Evolutionary conservation across 2,797 vertebrate genomes (phyloP), one percentile per base, ranked within the genome.

Genomic region (Avahi laniger): DNA sequence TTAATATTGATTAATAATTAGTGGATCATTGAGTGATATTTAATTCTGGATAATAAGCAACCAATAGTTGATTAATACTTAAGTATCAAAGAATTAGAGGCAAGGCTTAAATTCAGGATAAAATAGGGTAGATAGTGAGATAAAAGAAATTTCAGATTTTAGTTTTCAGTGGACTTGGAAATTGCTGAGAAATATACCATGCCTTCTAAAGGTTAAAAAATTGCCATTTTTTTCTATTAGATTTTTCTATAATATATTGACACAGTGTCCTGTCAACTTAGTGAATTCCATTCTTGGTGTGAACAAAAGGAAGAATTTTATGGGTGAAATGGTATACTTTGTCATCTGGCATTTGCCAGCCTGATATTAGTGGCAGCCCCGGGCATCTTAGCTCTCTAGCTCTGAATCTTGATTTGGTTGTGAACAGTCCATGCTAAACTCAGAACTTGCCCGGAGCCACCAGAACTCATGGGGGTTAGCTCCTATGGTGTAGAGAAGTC

Each of bases 241-340:
- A 11, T 43, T 95, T 87, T 93, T 92, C 89, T 97, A 28, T 67
- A 95, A 83, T 88, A 72, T 41, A 89, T 41, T 61, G 78, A 83
- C 48, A 61, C 7, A 91, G 35, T 65, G 0, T 92, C 20, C 67
- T 89, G 6, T 65, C 88, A 94, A 38, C 33, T 92, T 80, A 76
- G 69, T 91, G 86, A 95, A 88, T 95, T 89, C 65, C 33, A 89
- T 63, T 88, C 43, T 81, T 67, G 48, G 54, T 54, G 35, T 12
- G 54, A 14, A 26, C 65, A 72, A 85, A 35, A 75, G 75, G 9
- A 89, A 43, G 18, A 86, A 43, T 57, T 92, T 93, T 94, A 75
- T 2, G 12, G 57, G 61, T 41, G 38, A 94, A 92, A 95, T 63
- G 59, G 61, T 63, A 81, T 7, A 70, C 22, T 78, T 59, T 76